Evolutionary conservation across 2,113 vertebrate species (phyloP), one percentile per base, ranked within the genome.

Genomic region (Etheostoma spectabile): DNA sequence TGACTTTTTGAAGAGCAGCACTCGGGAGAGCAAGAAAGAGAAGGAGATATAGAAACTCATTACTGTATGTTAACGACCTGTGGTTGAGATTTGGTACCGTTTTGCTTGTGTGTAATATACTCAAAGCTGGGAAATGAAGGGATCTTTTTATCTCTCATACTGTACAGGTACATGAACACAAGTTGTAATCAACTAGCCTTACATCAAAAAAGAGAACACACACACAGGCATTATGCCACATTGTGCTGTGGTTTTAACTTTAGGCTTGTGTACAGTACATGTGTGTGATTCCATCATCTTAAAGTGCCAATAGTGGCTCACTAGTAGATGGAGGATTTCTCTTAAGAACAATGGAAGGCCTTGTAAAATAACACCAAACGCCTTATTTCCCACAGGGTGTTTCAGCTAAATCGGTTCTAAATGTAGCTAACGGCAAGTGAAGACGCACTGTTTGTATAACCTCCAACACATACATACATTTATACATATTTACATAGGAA

Each of bases 1-100:
- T 1, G 97, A 99, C 91, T 96, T 97, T 82, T 92, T 97, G 66
- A 93, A 91, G 72, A 80, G 93, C 90, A 88, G 94, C 71, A 83
- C 88, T 35, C 87, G 67, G 5, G 94, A 95, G 0, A 57, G 24
- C 33, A 92, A 79, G 84, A 88, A 19, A 49, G 94, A 96, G 65
- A 96, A 96, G 57, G 93, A 95, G 46, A 90, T 80, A 79, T 94
- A 94, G 75, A 56, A 33, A 68, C 15, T 53, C 4, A 0, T 79
- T 81, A 64, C 53, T 77, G 33, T 74, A 71, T 16, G 35, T 70
- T 61, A 33, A 51, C 69, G 60, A 53, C 61, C 52, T 42, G 73
- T 78, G 75, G 80, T 57, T 65, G 46, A 79, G 12, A 60, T 69
- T 55, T 61, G 59, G 71, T 72, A 82, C 53, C 4, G 22, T 74